Percentiles rank a stretch among this genome's conserved stretches.
Conservation (phyloP, 2,888 invertebrate species). For the Lithophane leautieri region DNA sequence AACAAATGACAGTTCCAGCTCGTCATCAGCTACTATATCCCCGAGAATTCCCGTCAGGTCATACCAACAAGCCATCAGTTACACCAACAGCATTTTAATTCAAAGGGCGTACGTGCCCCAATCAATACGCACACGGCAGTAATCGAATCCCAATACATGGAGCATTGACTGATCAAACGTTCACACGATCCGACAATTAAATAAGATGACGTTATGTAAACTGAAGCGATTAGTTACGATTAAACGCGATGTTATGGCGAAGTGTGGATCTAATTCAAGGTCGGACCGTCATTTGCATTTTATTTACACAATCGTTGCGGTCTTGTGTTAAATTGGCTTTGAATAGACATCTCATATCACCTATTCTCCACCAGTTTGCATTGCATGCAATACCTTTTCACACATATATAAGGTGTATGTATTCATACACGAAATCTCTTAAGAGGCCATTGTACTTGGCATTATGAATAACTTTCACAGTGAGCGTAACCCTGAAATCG, state of each 20-base stretch:
- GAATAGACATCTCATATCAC: conserved; percentile 3
- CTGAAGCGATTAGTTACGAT: conserved; percentile 47
- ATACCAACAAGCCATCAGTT: conserved; percentile 47
- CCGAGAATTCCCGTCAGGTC: conserved; percentile 33
- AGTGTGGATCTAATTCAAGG: conserved; percentile 61
- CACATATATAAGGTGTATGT: too few relatives aligned
- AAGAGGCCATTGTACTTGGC: too few relatives aligned
- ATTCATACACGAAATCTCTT: too few relatives aligned
- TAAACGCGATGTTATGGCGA: conserved; percentile 38
- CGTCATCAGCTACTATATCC: conserved; percentile 18
- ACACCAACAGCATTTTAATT: conserved; percentile 59
- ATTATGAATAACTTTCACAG: too few relatives aligned
- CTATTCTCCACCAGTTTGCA: not conserved
- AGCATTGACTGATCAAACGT: conserved; percentile 58
- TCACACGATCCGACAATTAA: conserved; percentile 65
- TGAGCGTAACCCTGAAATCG: too few relatives aligned
- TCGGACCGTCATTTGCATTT: conserved; percentile 41
- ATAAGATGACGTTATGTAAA: conserved; percentile 58
- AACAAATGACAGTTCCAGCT: conserved; percentile 9
- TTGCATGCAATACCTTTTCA: not conserved
- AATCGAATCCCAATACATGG: conserved; percentile 61
- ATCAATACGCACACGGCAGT: conserved; percentile 60
- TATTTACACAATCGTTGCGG: conserved; percentile 25
- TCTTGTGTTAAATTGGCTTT: not conserved
- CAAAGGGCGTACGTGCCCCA: conserved; percentile 52